These are phyloP conservation scores for Cyclina sinensis DNA, from an alignment of 1,140 invertebrate species.

Conservation along the genomic window DNA sequence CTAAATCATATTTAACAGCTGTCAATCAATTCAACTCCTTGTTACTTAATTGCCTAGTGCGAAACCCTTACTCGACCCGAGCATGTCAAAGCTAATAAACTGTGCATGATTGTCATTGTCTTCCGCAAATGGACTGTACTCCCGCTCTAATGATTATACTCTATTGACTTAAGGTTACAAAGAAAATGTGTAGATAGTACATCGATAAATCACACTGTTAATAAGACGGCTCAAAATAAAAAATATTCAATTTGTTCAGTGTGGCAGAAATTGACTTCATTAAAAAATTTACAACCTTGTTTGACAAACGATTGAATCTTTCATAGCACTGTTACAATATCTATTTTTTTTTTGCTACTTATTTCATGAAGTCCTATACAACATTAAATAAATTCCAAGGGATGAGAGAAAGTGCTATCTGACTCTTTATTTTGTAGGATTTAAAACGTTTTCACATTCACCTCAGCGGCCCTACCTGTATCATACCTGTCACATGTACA, in stretches of 20 bases:
- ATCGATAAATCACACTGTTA: background rate
- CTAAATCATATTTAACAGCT: background rate
- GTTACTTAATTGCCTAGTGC: background rate
- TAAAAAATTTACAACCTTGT: conserved; percentile 29
- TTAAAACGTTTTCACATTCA: too few relatives aligned
- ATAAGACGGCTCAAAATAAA: conserved; percentile 22
- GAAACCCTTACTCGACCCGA: conserved; percentile 19
- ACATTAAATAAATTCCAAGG: too few relatives aligned
- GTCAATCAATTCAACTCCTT: conserved; percentile 11
- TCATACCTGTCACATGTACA: too few relatives aligned
- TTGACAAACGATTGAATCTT: background rate
- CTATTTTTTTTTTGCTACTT: background rate
- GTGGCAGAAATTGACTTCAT: conserved; percentile 24
- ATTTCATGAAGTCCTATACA: too few relatives aligned
- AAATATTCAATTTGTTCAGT: conserved; percentile 47
- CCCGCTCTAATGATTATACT: background rate
- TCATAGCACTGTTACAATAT: background rate
- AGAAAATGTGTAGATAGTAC: background rate
- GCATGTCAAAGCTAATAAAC: conserved; percentile 50
- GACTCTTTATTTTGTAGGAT: too few relatives aligned
- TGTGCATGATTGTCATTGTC: conserved; percentile 36
- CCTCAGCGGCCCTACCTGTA: too few relatives aligned
- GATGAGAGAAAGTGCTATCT: too few relatives aligned
- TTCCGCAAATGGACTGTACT: background rate
- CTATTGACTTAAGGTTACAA: background rate